phyloP scores from a whole-genome alignment of 1,140 invertebrate species.

The Liolophura sinensis region DNA sequence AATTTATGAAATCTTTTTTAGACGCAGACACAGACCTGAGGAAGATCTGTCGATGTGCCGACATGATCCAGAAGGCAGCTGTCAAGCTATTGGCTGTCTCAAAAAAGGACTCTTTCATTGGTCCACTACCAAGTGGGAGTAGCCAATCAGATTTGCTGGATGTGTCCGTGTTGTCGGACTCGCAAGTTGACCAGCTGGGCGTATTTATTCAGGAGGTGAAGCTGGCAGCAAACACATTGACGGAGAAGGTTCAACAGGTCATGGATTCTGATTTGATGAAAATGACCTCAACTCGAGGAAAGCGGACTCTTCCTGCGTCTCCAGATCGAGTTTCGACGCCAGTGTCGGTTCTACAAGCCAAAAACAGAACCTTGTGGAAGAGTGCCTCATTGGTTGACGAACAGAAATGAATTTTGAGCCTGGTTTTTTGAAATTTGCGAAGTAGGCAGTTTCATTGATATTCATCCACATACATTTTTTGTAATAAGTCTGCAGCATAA shows the following conservation, averaged over 20 bases:
- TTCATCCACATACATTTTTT: no score
- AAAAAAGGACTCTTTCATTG: constrained; percentile 11
- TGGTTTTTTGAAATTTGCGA: no score
- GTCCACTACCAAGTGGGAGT: background rate
- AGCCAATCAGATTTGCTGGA: constrained; percentile 17
- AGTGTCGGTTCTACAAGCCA: no score
- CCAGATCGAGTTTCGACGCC: background rate
- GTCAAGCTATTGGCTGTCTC: constrained; percentile 27
- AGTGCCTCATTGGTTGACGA: no score
- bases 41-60: constrained; percentile 35
- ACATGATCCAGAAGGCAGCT: constrained; percentile 36
- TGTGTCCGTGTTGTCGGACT: constrained; percentile 31
- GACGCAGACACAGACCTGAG: constrained; percentile 28
- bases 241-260: constrained; percentile 25
- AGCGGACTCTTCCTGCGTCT: constrained; percentile 6
- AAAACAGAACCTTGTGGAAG: no score
- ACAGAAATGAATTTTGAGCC: no score
- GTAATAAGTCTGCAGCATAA: no score
- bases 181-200: constrained; percentile 39
- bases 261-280: constrained; percentile 5
- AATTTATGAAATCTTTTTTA: constrained; percentile 12
- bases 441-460: no score
- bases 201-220: constrained; percentile 33
- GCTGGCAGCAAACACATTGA: constrained; percentile 21
- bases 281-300: constrained; percentile 1